Percentiles rank a stretch among this genome's conserved stretches.
Conservation (phyloP, 2,888 invertebrate species). For the Rhabditoides inermis region DNA sequence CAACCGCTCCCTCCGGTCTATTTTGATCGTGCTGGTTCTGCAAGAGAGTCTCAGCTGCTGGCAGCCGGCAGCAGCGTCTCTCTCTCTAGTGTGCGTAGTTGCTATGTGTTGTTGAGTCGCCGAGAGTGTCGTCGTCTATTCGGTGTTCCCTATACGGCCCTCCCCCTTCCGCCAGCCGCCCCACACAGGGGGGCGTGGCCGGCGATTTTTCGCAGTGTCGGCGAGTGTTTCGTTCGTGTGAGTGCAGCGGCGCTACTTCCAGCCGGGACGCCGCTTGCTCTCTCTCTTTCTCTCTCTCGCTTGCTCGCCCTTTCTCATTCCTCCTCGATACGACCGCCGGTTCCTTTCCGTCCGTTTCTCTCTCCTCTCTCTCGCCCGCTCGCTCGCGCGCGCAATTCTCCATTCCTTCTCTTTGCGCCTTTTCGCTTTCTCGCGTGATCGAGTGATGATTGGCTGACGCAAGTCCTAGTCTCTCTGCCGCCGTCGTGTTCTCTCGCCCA, state of each 20-base stretch:
- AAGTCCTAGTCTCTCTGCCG: too few species aligned
- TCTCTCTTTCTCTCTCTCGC: constrained; percentile 1
- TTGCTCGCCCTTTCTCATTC: neutral
- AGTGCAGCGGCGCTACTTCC: neutral
- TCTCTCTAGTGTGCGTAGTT: too few species aligned
- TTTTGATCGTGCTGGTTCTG: too few species aligned
- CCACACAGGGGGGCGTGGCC: too few species aligned
- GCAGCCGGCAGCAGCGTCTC: too few species aligned
- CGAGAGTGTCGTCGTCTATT: neutral
- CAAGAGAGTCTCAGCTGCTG: too few species aligned
- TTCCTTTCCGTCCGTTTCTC: neutral
- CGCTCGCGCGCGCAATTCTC: neutral
- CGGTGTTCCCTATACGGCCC: neutral
- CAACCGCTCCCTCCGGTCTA: too few species aligned
- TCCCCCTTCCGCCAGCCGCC: neutral
- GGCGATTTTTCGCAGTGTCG: too few species aligned
- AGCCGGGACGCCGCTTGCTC: neutral
- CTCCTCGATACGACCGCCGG: neutral
- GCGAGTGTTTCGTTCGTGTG: too few species aligned
- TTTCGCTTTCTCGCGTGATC: too few species aligned
- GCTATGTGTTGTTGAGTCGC: too few species aligned
- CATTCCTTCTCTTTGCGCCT: neutral
- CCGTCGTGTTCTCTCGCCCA: neutral
- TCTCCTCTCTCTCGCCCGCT: neutral
- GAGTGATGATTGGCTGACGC: too few species aligned